Evolutionary conservation across 2,888 invertebrate species (phyloP), one percentile per base, ranked within the genome.

Genomic region (Torymus tubicola): DNA sequence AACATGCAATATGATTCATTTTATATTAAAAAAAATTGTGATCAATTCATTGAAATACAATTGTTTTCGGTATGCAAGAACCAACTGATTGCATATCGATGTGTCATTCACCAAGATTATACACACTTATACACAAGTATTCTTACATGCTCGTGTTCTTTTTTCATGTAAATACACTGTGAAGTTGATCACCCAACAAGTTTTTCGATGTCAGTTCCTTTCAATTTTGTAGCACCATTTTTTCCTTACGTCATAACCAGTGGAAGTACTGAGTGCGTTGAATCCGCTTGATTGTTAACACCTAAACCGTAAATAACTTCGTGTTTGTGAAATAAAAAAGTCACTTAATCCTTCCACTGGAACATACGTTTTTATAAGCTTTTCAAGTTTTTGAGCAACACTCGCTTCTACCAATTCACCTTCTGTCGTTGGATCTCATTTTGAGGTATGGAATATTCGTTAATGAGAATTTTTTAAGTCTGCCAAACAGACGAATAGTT

Each of bases 161-260:
- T 82, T 80, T 79, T 81, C 75, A 80, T 84, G 80, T 84, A 84
- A 83, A 84, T 83, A 84, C 81, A 84, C 81, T 84, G 67, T 83
- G 72, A 82, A 81, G 58, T 78, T 55, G 71, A 76, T 79, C 76
- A 84, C 80, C 76, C 79, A 82, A 80, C 76, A 81, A 81, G 24
- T 78, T 82, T 78, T 79, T 83, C 82, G 81, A 79, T 82, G 79
- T 83, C 82, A 82, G 81, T 83, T 84, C 81, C 83, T 84, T 77
- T 77, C 58, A 77, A 81, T 71, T 82, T 79, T 80, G 76, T 83
- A 73, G 81, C 68, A 83, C 81, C 79, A 79, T 73, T 82, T 78
- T 78, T 78, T 79, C 82, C 83, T 82, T 63, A 65, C 69, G 24
- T 64, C 55, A 18, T 61, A 5, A 24, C 61, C 67, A 71, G 58